Evolutionary conservation across 2,797 vertebrate genomes (phyloP), one percentile per base, ranked within the genome.

Genomic region (Alca torda): DNA sequence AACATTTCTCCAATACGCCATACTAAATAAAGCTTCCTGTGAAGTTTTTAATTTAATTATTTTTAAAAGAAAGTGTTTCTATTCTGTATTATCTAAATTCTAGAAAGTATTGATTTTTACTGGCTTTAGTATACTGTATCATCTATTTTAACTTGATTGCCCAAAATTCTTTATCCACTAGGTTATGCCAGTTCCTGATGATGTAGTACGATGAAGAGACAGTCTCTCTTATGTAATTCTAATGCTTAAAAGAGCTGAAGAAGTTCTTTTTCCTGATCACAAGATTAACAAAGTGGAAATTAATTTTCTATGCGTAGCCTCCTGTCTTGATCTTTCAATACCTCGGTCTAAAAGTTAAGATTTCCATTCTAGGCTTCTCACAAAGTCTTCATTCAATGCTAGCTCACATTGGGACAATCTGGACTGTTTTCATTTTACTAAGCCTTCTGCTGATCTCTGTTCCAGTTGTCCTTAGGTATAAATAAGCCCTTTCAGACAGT

Each of bases 371-470:
- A n/a, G 28, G 16, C 25, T 85, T 74, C n/a, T 37, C 33, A n/a
- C 18, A 51, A 14, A 4, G 12, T 60, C 18, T 35, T 78, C 46
- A 1, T n/a, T 2, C 3, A 3, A 4, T 24, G 20, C 3, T 39
- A 35, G 24, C 24, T 82, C 16, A 43, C 48, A 43, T 0, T 53
- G 23, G 48, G 26, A 37, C 33, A 60, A 28, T 8, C 12, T 48
- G n/a, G 4, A 37, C 13, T 24, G 5, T 50, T 61, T 75, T 45
- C 9, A 10, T 50, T 83, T 89, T 23, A 25, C 15, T 43, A 10
- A 57, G 17, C 4, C 81, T 81, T 64, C 69, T 84, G 37, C 14
- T 56, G 4, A 30, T 33, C 4, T 74, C 13, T 45, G 13, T 84
- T 73, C 23, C 18, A 46, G 23, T 13, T 50, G 16, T 61, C 20